Evolutionary conservation across 2,797 vertebrate species (phyloP).

Genomic region (Glossophaga mutica): DNA sequence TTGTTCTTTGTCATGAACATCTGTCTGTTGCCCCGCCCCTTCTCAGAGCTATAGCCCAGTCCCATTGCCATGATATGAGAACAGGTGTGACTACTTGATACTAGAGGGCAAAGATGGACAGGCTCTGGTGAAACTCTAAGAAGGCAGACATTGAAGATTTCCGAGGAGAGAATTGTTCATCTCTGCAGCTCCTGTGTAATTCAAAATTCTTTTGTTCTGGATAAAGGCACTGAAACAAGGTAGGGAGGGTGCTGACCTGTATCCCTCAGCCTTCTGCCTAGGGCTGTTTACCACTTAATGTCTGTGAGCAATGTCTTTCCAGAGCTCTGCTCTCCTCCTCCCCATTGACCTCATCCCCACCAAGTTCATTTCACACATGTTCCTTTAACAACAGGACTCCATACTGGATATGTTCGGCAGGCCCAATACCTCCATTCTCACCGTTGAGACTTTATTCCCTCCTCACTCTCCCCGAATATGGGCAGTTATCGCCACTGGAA

Average conservation of each 20-base stretch:
- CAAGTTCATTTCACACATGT: not conserved
- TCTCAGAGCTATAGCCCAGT: not conserved
- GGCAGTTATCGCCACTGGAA: not conserved
- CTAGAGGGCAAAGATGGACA: not conserved
- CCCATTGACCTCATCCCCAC: not conserved
- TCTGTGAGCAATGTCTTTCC: not conserved
- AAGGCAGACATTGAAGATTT: not conserved
- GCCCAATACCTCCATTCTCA: not conserved
- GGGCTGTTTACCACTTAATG: not conserved
- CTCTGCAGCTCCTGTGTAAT: not conserved
- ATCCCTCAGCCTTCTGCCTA: not conserved
- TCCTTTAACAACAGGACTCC: not conserved
- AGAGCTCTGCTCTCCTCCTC: not conserved
- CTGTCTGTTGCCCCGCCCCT: not conserved
- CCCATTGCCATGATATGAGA: not conserved
- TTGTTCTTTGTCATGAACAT: not conserved
- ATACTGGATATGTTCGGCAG: not conserved
- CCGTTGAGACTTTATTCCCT: not conserved
- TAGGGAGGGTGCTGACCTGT: not conserved
- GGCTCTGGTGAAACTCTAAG: not conserved
- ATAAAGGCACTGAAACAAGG: not conserved
- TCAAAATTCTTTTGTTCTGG: not conserved
- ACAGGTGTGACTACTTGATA: not conserved
- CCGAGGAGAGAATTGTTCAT: not conserved
- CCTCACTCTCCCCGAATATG: not conserved